phyloP scores from a whole-genome alignment of 92 coral and sea anemone genomes.

The Zoanthus gigantus region DNA sequence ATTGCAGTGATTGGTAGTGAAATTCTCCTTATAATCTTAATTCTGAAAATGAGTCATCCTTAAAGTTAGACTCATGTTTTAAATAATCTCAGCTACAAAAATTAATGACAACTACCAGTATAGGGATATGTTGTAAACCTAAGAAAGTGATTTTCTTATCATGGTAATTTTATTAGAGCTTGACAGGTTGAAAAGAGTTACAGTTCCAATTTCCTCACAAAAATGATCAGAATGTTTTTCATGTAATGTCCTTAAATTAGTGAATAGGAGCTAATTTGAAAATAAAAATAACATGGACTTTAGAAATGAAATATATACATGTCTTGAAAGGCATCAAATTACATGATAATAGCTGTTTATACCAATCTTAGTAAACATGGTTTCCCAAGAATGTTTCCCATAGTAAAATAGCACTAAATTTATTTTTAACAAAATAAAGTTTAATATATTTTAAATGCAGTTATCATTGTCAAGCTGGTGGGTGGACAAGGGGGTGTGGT shows the following conservation, averaged over 20 bases:
- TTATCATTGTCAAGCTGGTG: slow-evolving; percentile 1
- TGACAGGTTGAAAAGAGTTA: slow-evolving; percentile 28
- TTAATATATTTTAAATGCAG: background rate
- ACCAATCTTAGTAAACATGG: slow-evolving; percentile 5
- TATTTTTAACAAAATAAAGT: background rate
- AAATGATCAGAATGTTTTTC: slow-evolving; percentile 21
- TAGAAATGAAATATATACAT: background rate
- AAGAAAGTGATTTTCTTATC: slow-evolving; percentile 26
- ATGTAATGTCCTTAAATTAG: background rate
- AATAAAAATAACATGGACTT: background rate
- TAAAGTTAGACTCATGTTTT: background rate
- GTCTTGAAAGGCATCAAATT: slow-evolving; percentile 7
- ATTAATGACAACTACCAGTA: background rate
- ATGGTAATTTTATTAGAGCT: slow-evolving; percentile 26
- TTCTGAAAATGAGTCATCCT: slow-evolving; percentile 4
- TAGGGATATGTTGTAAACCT: slow-evolving; percentile 27
- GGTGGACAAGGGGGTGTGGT: slow-evolving; percentile 9
- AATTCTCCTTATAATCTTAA: background rate
- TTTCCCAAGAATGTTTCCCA: slow-evolving; percentile 5
- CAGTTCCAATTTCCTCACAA: slow-evolving; percentile 20
- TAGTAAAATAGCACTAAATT: slow-evolving; percentile 1
- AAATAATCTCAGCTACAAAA: slow-evolving; percentile 9
- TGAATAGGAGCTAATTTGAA: slow-evolving; percentile 4
- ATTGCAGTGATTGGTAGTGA: slow-evolving; percentile 11
- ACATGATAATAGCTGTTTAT: slow-evolving; percentile 5